phyloP scores from a whole-genome alignment of 23 tunicate genomes.

The Pegea sp. region DNA sequence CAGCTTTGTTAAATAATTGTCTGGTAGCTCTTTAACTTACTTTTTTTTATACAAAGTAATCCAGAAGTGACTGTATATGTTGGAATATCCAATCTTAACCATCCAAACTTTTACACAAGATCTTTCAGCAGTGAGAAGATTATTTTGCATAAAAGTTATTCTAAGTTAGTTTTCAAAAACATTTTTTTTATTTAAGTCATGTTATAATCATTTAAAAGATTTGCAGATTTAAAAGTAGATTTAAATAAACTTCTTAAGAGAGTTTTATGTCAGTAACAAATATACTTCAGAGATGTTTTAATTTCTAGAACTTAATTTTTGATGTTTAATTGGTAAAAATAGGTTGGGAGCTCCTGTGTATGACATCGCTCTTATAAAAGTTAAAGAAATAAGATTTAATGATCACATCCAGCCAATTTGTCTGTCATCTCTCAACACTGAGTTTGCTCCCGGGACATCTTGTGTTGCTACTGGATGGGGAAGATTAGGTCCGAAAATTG shows the following conservation, averaged over 20 bases:
- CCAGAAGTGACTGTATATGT: not conserved
- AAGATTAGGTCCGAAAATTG: not conserved
- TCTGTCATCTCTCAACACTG: not conserved
- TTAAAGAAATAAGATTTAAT: not conserved
- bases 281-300: too few relatives aligned
- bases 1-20: too few relatives aligned
- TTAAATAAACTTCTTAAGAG: too few relatives aligned
- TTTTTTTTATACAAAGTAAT: too few relatives aligned
- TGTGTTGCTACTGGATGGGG: slow-evolving; percentile 3
- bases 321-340: not conserved
- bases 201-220: too few relatives aligned
- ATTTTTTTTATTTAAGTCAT: too few relatives aligned
- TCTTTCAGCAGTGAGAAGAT: not conserved
- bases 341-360: not conserved
- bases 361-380: slow-evolving; percentile 1
- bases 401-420: slow-evolving; percentile 1
- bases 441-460: not conserved
- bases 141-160: too few relatives aligned
- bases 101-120: not conserved
- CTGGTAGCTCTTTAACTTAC: too few relatives aligned
- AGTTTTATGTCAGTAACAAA: too few relatives aligned
- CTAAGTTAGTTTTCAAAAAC: too few relatives aligned
- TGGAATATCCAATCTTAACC: not conserved
- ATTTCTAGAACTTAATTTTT: too few relatives aligned
- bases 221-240: too few relatives aligned